Evolutionary conservation across 2,797 vertebrate species (phyloP).

Genomic region (Tauraco hartlaubi): DNA sequence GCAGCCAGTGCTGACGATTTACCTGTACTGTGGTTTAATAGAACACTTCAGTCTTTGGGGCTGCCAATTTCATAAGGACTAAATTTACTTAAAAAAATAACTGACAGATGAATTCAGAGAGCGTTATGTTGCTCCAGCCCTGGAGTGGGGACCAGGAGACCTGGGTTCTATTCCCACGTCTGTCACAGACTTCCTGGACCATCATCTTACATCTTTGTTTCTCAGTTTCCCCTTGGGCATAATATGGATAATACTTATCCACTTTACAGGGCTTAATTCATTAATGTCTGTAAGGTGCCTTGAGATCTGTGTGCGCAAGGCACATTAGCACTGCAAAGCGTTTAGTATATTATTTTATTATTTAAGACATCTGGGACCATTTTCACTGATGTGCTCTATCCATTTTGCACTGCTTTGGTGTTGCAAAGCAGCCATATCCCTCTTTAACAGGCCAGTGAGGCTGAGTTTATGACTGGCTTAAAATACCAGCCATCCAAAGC

Average conservation of each 20-base stretch:
- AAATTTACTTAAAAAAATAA: slow-evolving; percentile 39
- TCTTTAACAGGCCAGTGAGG: slow-evolving; percentile 30
- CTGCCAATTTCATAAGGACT: slow-evolving; percentile 45
- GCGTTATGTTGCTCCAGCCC: neutral
- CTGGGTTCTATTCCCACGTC: slow-evolving; percentile 28
- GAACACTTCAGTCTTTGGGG: neutral
- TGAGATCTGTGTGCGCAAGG: slow-evolving; percentile 63
- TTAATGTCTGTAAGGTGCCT: slow-evolving; percentile 68
- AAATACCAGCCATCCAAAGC: neutral
- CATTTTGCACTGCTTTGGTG: slow-evolving; percentile 65
- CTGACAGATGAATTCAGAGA: slow-evolving; percentile 48
- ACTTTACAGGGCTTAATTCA: slow-evolving; percentile 71
- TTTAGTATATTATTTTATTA: slow-evolving; percentile 76
- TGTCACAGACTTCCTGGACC: slow-evolving; percentile 62
- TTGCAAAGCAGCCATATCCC: slow-evolving; percentile 53
- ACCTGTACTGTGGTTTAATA: neutral
- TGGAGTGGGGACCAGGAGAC: slow-evolving; percentile 12
- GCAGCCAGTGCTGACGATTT: neutral
- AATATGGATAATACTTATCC: slow-evolving; percentile 67
- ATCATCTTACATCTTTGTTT: slow-evolving; percentile 71
- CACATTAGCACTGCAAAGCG: slow-evolving; percentile 67
- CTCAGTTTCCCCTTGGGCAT: slow-evolving; percentile 56
- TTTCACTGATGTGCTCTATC: slow-evolving; percentile 63
- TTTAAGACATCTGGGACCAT: slow-evolving; percentile 73
- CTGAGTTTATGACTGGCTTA: slow-evolving; percentile 42